Base-by-base conservation (phyloP, 35 echinoderm and acorn worm species). In the Apostichopus japonicus region DNA sequence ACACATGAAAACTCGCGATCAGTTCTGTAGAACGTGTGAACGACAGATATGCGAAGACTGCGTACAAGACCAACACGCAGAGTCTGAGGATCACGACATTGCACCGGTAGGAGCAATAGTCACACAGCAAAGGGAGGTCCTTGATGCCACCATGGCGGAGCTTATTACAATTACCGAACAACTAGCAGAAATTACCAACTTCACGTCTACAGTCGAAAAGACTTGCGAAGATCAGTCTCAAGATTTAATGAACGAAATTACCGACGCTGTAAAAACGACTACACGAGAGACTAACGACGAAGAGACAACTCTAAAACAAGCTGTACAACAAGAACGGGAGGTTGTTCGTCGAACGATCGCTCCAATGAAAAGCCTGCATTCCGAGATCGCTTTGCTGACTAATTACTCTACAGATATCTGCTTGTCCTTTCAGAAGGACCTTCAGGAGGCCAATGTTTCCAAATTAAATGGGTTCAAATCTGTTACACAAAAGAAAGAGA, bases 1-100 rank as follows among this genome's bases (percentile, higher is more conserved):
- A 27, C 78, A 80, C 51, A 80, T 33, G 14, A 24, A 9, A 10
- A 14, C 78, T 2, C 7, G 78, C 8, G 78, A 80, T 2, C 78
- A 80, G 2, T 80, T 80, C 11, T 80, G 78, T 10, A 80, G 51
- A 0, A 80, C 78, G 2, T 80, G 78, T 53, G 78, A 80, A 80
- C n/a, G n/a, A n/a, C n/a, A n/a, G n/a, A n/a, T n/a, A n/a, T n/a
- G n/a, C n/a, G n/a, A n/a, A n/a, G n/a, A n/a, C n/a, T n/a, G n/a
- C n/a, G n/a, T n/a, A n/a, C n/a, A n/a, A n/a, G n/a, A n/a, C n/a
- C n/a, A n/a, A n/a, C n/a, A n/a, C n/a, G n/a, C n/a, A n/a, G n/a
- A n/a, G n/a, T n/a, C n/a, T n/a, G n/a, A n/a, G n/a, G n/a, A n/a
- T n/a, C n/a, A n/a, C n/a, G n/a, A n/a, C n/a, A n/a, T n/a, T n/a